Conservation (phyloP, 2,888 invertebrate genomes). For the Argyra leucocephala region DNA sequence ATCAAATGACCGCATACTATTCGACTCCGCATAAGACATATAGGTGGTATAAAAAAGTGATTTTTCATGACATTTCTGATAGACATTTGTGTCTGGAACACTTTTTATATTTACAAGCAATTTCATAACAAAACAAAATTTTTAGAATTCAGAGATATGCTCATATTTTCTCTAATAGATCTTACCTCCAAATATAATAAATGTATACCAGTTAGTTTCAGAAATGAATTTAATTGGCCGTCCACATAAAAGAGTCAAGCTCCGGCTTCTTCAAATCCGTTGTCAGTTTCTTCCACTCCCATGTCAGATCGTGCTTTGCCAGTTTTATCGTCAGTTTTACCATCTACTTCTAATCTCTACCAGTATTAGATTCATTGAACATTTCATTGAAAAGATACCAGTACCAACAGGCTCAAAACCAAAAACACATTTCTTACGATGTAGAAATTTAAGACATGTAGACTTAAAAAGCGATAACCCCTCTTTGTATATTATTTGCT, state of each 20-base stretch:
- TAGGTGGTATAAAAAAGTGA: constrained; percentile 22
- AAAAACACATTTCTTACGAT: too few species aligned
- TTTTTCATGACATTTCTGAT: constrained; percentile 23
- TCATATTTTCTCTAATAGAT: neutral
- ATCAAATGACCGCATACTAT: constrained; percentile 20
- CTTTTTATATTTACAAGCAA: constrained; percentile 12
- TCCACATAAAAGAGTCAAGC: neutral
- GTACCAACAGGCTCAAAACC: too few species aligned
- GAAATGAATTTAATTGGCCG: neutral
- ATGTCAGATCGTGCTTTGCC: too few species aligned
- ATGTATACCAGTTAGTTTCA: neutral
- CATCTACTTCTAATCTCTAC: too few species aligned
- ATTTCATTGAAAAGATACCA: too few species aligned
- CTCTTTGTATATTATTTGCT: too few species aligned
- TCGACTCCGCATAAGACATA: constrained; percentile 21
- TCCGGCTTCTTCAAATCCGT: neutral
- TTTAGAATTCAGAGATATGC: neutral
- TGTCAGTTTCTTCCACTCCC: too few species aligned
- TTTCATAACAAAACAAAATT: neutral
- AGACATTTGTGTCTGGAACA: constrained; percentile 16
- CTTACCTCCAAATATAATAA: neutral
- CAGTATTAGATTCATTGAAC: too few species aligned
- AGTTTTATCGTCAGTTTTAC: too few species aligned
- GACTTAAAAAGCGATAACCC: too few species aligned
- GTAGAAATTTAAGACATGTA: too few species aligned